Evolutionary conservation across 2,797 vertebrate species (phyloP), one percentile per base, ranked within the genome.

Genomic region (Onychomys torridus): DNA sequence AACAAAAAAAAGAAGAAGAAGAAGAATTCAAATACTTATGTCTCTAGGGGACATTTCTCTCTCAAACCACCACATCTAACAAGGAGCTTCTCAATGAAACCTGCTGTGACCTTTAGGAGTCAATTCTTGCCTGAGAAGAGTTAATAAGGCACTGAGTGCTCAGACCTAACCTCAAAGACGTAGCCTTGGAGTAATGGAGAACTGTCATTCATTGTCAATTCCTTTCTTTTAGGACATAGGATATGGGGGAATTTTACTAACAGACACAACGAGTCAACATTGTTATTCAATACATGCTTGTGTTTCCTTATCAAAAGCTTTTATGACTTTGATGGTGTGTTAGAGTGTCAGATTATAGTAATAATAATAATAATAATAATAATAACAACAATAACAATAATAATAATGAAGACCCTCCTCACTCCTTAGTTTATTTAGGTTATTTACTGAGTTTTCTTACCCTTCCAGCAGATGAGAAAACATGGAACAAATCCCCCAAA

Each of bases 181-280:
- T 23, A 57, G 4, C 52, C 52, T 93, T 55, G 71, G 78, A 73
- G 19, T 77, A 55, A 71, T 25, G 76, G 0, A 77, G 65, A 32
- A 67, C 4, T 34, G 32, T 2, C 32, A 34, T 14, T 67, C 59
- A 67, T 67, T 32, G 59, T 61, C 21, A 67, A 34, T 34, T 34
- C 9, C 34, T 69, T 43, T 96, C 52, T 85, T 71, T 49, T 67
- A 89, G 32, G 23, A 63, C 55, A 49, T 1, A 59, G 29, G 14
- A 25, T 37, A 91, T n/a, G 67, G 90, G 19, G 34, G 3, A 94
- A 78, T 63, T 86, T 91, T 86, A 91, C 11, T 19, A 78, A 92
- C 25, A 32, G 34, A 71, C 86, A 89, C 78, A 79, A 79, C 29
- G 29, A 57, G 21, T 85, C 63, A 32, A 46, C 73, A 76, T 12